Percentiles rank a stretch among this genome's conserved stretches.
Conservation (phyloP, 1,140 invertebrate genomes). For the Heliconius hermathena region DNA sequence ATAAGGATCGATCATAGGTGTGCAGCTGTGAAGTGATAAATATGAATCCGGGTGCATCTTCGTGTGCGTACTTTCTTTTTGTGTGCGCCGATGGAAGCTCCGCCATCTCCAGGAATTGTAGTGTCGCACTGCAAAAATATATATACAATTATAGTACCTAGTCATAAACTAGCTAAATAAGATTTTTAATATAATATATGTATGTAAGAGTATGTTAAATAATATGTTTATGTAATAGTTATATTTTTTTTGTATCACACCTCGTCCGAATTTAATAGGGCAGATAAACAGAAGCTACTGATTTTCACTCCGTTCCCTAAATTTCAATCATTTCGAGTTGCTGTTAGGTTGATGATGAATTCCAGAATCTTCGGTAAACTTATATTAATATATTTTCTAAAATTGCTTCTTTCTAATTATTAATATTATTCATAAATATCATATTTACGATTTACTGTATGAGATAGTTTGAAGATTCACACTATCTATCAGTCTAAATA, state of each 20-base stretch:
- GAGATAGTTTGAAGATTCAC: no score
- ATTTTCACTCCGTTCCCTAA: no score
- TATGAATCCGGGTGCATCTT: slow-evolving; percentile 48
- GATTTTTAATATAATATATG: no score
- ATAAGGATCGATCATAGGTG: slow-evolving; percentile 79
- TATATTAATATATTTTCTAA: background rate
- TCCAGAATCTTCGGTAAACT: background rate
- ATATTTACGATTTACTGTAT: background rate
- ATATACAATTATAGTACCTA: background rate
- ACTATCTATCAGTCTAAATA: no score
- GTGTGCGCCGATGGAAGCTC: slow-evolving; percentile 45
- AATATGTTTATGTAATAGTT: no score
- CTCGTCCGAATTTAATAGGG: no score
- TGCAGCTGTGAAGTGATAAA: slow-evolving; percentile 78
- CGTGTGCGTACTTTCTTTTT: slow-evolving; percentile 58
- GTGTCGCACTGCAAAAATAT: background rate
- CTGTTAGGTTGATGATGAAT: background rate
- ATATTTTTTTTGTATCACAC: no score
- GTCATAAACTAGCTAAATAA: no score
- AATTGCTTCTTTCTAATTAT: no score
- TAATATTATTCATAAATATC: no score
- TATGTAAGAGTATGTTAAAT: background rate
- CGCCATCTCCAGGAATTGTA: background rate
- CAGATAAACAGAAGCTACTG: no score
- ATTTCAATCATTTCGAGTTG: no score